These are phyloP conservation scores for Sciurus niger DNA, from an alignment of 2,113 vertebrate species.

Conservation along the genomic window DNA sequence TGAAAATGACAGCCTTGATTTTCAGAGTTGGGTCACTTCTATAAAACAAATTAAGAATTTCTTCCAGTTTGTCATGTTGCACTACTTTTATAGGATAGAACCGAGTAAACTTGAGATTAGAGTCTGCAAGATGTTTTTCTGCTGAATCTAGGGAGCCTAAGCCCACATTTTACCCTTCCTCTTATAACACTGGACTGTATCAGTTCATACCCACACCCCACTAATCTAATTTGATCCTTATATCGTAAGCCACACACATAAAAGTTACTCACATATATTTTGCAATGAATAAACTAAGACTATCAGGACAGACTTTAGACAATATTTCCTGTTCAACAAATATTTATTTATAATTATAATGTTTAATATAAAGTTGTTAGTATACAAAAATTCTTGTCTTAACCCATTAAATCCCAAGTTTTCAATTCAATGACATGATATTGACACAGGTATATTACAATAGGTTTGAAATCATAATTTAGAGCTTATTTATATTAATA, in stretches of 20 bases:
- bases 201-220: background rate
- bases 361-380: background rate
- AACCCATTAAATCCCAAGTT: background rate
- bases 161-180: background rate
- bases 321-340: conserved; percentile 50
- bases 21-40: background rate
- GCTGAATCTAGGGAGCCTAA: background rate
- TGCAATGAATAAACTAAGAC: conserved; percentile 11
- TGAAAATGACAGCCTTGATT: background rate
- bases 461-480: background rate
- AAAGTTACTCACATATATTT: conserved; percentile 20
- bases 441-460: background rate
- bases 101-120: background rate
- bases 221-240: background rate
- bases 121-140: conserved; percentile 6
- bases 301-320: background rate
- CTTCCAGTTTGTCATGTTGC: background rate
- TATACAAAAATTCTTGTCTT: background rate
- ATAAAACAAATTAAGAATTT: background rate
- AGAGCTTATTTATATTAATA: background rate
- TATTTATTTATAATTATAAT: background rate
- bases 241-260: background rate
- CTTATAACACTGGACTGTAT: background rate
- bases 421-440: background rate
- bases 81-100: background rate